Conservation (phyloP, 2,888 invertebrate species). For the Chrysotoxum bicinctum region DNA sequence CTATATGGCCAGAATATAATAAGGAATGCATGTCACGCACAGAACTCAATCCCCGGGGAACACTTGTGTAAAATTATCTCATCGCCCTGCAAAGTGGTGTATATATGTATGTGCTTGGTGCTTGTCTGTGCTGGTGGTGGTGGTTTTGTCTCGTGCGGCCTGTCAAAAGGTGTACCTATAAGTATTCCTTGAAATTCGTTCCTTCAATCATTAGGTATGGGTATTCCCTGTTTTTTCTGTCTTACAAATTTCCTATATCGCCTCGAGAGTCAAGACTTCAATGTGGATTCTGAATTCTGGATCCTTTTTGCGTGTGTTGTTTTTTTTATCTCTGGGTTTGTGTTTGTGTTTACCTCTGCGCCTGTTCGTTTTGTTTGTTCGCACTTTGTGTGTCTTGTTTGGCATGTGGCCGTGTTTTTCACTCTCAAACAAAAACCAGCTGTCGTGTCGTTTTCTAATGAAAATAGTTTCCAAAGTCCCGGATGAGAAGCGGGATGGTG, state of each 20-base stretch:
- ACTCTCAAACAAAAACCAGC: conserved; percentile 51
- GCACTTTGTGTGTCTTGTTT: conserved; percentile 55
- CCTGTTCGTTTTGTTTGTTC: conserved; percentile 60
- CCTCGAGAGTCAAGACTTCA: conserved; percentile 7
- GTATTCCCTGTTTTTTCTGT: neutral
- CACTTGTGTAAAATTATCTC: conserved; percentile 62
- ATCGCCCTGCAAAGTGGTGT: conserved; percentile 1
- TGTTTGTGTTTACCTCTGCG: conserved; percentile 34
- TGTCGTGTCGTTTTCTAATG: conserved; percentile 63
- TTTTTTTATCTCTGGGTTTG: neutral
- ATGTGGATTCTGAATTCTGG: conserved; percentile 29
- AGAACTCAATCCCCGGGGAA: conserved; percentile 36
- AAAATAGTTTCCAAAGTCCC: conserved; percentile 58
- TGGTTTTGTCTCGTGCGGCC: conserved; percentile 53
- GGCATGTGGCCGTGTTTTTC: conserved; percentile 55
- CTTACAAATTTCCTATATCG: conserved; percentile 21
- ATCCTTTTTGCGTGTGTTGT: neutral
- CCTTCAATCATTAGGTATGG: conserved; percentile 15
- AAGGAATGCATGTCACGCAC: conserved; percentile 67
- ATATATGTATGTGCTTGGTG: neutral
- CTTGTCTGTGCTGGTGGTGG: neutral
- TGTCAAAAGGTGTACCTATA: conserved; percentile 53
- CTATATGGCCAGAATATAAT: conserved; percentile 25
- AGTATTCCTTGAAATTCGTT: conserved; percentile 44
- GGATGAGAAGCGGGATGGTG: neutral